These are phyloP conservation scores for Scomber colias DNA, from an alignment of 2,113 vertebrate species.

Conservation along the genomic window DNA sequence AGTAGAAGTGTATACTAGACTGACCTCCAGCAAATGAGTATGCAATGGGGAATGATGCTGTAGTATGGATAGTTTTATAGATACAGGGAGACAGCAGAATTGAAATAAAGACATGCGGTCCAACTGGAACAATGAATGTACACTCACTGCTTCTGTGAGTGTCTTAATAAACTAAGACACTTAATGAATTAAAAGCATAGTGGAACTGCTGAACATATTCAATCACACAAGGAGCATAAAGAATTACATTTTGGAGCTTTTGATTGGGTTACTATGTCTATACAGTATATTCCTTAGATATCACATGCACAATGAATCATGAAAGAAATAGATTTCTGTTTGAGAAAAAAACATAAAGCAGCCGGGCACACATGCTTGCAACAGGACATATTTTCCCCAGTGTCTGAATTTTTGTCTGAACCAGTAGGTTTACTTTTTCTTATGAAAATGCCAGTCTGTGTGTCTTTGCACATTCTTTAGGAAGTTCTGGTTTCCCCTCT, in stretches of 20 bases:
- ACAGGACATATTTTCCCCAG: too few species aligned
- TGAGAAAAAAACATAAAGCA: too few species aligned
- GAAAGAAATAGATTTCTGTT: too few species aligned
- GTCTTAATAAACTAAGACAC: too few species aligned
- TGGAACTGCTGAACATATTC: background rate
- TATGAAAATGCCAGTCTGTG: background rate
- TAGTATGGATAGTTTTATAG: constrained; percentile 13
- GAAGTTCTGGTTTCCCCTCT: background rate
- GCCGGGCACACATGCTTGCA: too few species aligned
- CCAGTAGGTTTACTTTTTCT: too few species aligned
- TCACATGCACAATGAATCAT: background rate
- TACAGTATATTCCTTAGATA: too few species aligned
- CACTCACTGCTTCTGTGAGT: too few species aligned
- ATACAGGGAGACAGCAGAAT: background rate
- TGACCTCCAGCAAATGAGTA: constrained; percentile 36
- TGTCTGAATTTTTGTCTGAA: too few species aligned
- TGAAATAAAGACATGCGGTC: background rate
- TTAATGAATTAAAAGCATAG: too few species aligned
- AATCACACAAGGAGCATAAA: background rate
- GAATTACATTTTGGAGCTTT: background rate
- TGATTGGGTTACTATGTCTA: too few species aligned
- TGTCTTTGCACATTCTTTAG: background rate
- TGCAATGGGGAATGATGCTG: constrained; percentile 22
- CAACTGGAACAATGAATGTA: background rate
- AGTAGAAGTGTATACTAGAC: constrained; percentile 24